Base-by-base conservation (phyloP, 1,140 invertebrate species). In the Helicoverpa armigera region DNA sequence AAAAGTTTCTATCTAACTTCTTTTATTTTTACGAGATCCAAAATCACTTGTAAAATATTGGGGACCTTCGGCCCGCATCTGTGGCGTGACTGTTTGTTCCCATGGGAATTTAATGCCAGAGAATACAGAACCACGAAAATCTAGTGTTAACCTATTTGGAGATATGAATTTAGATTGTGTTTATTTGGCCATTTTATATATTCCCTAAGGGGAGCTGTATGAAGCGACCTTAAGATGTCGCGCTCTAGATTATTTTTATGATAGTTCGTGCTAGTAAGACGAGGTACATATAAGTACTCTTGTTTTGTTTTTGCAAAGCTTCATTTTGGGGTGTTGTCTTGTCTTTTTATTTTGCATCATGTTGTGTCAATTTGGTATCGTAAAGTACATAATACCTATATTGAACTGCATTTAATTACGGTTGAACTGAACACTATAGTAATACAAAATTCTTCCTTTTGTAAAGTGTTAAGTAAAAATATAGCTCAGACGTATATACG, bases 21-120 rank as follows among this genome's bases (percentile, higher is more conserved):
- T 84, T 84, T 63, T 86, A 79, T 84, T 87, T 87, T 86, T 84
- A 86, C 84, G 85, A 85, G 76, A 83, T 85, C 81, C 84, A 65
- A 85, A 89, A 86, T 89, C 85, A 85, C 82, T 86, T 86, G 83
- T 87, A 84, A 89, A 88, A 88, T 88, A 87, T 88, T 85, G 83
- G 86, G 81, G 77, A 83, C 35, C 35, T 43, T 43, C 74, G 73
- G 79, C 60, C 48, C 70, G 14, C 87, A 88, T 86, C 87, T 88
- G 87, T 53, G 60, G 50, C 79, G n/a, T 63, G 82, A 86, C 73
- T 86, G 82, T 86, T 18, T 50, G 79, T 85, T 86, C 86, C 81
- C 86, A 86, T 67, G 84, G 80, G 84, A 65, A 82, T 87, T 85
- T 84, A 79, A 79, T 79, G 79, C 76, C 74, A 23, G 18, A 23